phyloP scores from a whole-genome alignment of 2,113 vertebrate genomes.

The Ailurus styani region DNA sequence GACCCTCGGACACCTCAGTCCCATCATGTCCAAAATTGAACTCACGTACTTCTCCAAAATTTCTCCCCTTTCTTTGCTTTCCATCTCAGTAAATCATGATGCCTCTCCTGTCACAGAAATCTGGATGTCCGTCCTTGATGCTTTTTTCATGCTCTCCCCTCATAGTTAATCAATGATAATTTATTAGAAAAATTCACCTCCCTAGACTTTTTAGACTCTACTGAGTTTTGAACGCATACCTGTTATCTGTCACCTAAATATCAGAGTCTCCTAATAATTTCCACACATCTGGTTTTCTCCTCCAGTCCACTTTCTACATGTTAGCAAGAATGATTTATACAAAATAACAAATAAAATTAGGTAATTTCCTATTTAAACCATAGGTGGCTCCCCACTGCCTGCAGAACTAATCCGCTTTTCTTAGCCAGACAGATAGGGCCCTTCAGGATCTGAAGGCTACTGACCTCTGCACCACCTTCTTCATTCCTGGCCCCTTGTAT shows the following conservation, averaged over 20 bases:
- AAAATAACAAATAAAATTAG: not conserved
- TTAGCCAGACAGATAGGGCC: rapidly evolving
- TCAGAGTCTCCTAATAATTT: not conserved
- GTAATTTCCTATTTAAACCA: not conserved
- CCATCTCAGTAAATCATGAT: not conserved
- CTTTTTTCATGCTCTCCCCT: not conserved
- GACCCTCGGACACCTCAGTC: not conserved
- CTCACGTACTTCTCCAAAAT: not conserved
- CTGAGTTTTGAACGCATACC: not conserved
- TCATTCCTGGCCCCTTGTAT: not conserved
- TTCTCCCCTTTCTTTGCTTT: not conserved
- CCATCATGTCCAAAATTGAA: not conserved
- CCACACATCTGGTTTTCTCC: not conserved
- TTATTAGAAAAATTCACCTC: not conserved
- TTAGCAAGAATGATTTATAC: not conserved
- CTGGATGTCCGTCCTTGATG: not conserved
- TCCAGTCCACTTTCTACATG: not conserved
- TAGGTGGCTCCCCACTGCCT: not conserved
- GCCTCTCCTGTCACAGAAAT: not conserved
- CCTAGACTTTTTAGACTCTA: not conserved
- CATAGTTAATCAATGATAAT: not conserved
- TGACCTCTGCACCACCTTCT: not conserved
- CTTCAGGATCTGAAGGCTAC: not conserved
- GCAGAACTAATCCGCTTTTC: not conserved
- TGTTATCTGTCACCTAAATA: not conserved